Conservation (phyloP, 92 coral and sea anemone genomes). For the Hydrozoanthus gracilis region DNA sequence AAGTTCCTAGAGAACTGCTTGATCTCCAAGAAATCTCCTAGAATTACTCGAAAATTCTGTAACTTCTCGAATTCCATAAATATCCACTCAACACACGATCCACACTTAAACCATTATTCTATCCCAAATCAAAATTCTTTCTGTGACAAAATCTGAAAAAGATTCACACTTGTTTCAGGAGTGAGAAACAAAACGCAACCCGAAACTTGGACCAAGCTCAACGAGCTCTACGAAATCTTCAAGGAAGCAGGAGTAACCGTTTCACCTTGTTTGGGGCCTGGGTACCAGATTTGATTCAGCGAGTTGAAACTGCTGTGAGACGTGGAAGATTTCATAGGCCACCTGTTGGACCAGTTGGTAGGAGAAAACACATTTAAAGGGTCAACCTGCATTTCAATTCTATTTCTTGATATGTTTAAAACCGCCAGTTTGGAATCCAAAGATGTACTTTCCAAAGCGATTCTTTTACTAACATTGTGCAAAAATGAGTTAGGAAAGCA, state of each 20-base stretch:
- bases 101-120: not conserved
- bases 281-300: slow-evolving; percentile 82
- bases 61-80: no score
- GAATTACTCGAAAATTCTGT: no score
- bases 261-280: slow-evolving; percentile 86
- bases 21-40: no score
- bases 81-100: no score
- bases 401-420: not conserved
- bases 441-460: no score
- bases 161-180: slow-evolving; percentile 48
- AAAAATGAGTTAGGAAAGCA: no score
- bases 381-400: not conserved
- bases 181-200: slow-evolving; percentile 72
- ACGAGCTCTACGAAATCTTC: slow-evolving; percentile 72
- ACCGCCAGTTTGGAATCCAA: no score
- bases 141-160: not conserved
- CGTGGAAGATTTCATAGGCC: slow-evolving; percentile 76
- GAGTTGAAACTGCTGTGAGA: slow-evolving; percentile 72
- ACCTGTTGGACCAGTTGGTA: slow-evolving; percentile 96
- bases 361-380: not conserved
- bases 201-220: slow-evolving; percentile 68
- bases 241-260: slow-evolving; percentile 77
- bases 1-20: no score
- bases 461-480: no score
- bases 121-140: not conserved